These are phyloP conservation scores for Luidia sarsii DNA, from an alignment of 53 echinoderm and acorn worm genomes.

Conservation along the genomic window DNA sequence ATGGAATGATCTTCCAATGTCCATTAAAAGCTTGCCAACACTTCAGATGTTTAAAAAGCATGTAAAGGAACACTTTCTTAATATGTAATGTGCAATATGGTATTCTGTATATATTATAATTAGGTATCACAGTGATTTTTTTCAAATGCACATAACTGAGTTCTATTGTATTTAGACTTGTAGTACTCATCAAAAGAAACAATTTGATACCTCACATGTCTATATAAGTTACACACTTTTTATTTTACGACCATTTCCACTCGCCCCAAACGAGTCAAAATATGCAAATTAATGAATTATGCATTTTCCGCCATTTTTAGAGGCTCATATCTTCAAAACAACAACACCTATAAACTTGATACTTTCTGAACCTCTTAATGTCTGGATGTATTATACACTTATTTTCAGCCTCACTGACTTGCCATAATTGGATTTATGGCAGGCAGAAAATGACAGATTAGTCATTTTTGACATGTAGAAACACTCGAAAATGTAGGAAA, in stretches of 20 bases:
- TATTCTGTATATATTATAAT: no score
- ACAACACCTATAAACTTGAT: background rate
- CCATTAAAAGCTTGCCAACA: no score
- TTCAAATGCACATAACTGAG: background rate
- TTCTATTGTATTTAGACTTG: background rate
- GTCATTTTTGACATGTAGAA: background rate
- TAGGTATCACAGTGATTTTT: conserved; percentile 8
- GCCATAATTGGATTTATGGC: background rate
- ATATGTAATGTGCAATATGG: no score
- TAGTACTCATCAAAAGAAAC: conserved; percentile 14
- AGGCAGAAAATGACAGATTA: background rate
- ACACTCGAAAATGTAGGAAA: background rate
- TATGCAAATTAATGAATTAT: background rate
- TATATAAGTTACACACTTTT: background rate
- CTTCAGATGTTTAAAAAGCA: no score
- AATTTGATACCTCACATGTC: background rate
- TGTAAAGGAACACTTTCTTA: no score
- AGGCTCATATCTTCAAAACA: background rate
- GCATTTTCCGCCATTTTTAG: background rate
- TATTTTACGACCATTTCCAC: background rate
- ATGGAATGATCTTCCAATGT: no score
- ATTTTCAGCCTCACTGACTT: background rate
- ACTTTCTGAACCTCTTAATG: background rate
- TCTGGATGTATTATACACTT: background rate
- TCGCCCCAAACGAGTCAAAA: background rate